Conservation (phyloP, 1,140 invertebrate genomes). For the Solen grandis region DNA sequence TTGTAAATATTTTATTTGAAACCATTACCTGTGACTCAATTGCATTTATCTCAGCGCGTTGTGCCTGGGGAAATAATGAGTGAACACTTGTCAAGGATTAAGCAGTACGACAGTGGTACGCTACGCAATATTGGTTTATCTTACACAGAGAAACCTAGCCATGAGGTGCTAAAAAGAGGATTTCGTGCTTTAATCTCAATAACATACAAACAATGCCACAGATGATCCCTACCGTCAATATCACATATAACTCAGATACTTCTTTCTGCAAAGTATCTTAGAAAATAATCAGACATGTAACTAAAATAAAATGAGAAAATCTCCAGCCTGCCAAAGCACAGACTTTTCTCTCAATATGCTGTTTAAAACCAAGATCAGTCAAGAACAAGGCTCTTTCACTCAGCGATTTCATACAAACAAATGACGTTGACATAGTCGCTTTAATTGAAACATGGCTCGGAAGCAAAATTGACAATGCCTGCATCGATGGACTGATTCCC, state of each 20-base stretch:
- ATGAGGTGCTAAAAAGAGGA: neutral
- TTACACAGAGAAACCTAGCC: neutral
- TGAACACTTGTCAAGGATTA: neutral
- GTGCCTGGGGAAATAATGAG: neutral
- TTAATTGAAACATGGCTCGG: too few species aligned
- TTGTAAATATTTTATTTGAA: too few species aligned
- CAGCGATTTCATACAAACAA: too few species aligned
- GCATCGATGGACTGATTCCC: too few species aligned
- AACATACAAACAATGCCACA: neutral
- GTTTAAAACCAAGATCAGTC: neutral
- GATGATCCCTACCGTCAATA: neutral
- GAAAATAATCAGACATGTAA: neutral
- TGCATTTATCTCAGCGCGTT: too few species aligned
- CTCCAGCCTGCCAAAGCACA: too few species aligned
- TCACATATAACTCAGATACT: neutral
- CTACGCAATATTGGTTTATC: neutral
- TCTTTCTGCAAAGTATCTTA: neutral
- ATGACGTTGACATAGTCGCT: too few species aligned
- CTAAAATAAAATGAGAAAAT: neutral
- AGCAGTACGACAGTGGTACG: too few species aligned
- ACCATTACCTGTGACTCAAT: too few species aligned
- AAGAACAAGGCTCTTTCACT: neutral
- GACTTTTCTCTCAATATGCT: neutral
- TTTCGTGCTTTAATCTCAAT: neutral
- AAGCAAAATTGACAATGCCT: too few species aligned